Evolutionary conservation across 2,113 vertebrate species (phyloP).

Genomic region (Myotis lucifugus): DNA sequence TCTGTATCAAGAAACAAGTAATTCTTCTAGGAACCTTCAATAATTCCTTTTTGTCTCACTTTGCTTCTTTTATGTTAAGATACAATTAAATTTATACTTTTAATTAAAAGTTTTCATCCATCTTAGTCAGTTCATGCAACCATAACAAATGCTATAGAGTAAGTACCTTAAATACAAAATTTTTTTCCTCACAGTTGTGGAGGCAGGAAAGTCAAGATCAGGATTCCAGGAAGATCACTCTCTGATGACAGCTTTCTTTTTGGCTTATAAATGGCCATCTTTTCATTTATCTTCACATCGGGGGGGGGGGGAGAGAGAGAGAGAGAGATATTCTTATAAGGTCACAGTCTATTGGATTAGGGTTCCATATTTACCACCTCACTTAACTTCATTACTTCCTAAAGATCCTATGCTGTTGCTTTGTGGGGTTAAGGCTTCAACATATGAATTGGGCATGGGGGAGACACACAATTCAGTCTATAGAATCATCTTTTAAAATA

Average conservation of each 20-base stretch:
- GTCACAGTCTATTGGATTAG: not conserved
- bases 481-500: not conserved
- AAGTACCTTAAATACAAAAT: not conserved
- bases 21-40: not conserved
- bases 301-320: not conserved
- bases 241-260: not conserved
- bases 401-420: not conserved
- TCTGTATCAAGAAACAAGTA: not conserved
- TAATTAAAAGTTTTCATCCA: not conserved
- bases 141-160: not conserved
- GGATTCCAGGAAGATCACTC: not conserved
- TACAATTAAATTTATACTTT: constrained; percentile 20
- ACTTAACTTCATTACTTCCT: not conserved
- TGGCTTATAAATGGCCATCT: not conserved
- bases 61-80: not conserved
- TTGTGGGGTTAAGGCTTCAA: not conserved
- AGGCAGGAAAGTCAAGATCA: not conserved
- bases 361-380: not conserved
- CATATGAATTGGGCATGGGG: not conserved
- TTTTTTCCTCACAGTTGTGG: not conserved
- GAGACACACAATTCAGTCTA: not conserved
- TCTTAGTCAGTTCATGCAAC: not conserved
- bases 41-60: not conserved
- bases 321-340: not conserved
- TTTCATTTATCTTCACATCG: not conserved